Conservation (phyloP, 37 sponge, comb jelly and placozoan species). For the Spongilla lacustris region DNA sequence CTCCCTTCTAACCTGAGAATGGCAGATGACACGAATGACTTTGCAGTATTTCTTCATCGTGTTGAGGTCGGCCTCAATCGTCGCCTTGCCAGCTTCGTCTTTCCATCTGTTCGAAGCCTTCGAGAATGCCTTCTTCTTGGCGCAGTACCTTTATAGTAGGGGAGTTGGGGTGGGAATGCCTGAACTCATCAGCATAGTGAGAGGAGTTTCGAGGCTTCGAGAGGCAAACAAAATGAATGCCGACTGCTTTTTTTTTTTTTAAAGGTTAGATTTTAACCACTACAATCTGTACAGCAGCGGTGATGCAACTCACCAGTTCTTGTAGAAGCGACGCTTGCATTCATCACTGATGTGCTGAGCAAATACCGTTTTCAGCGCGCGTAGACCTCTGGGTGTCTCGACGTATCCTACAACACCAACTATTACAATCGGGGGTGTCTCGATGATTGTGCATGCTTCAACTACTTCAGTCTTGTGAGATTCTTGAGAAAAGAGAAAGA, state of each 20-base stretch:
- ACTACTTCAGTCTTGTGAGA: conserved; percentile 93
- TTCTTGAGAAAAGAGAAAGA: conserved; percentile 49
- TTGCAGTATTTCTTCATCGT: conserved; percentile 98
- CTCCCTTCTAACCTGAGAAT: conserved; percentile 88
- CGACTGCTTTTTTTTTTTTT: not conserved
- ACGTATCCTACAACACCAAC: conserved; percentile 98
- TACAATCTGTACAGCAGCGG: not conserved
- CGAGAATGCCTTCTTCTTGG: conserved; percentile 95
- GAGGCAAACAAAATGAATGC: not conserved
- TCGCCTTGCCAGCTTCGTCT: conserved; percentile 79
- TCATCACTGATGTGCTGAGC: conserved; percentile 97
- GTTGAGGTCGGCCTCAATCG: conserved; percentile 83
- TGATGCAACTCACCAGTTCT: conserved; percentile 90
- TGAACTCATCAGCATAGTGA: conserved; percentile 89
- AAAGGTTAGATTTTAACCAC: not conserved
- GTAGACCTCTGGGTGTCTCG: conserved; percentile 96
- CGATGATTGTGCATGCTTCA: conserved; percentile 97
- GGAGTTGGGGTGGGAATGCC: not conserved
- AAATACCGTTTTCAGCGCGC: conserved; percentile 93
- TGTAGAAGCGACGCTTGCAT: conserved; percentile 98
- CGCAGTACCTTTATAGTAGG: conserved; percentile 76
- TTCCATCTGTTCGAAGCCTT: conserved; percentile 83
- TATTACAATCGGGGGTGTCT: conserved; percentile 94
- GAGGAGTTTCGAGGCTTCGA: conserved; percentile 82
- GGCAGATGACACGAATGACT: conserved; percentile 90